Base-by-base conservation (phyloP, 2,888 invertebrate species). In the Aquatica leii region DNA sequence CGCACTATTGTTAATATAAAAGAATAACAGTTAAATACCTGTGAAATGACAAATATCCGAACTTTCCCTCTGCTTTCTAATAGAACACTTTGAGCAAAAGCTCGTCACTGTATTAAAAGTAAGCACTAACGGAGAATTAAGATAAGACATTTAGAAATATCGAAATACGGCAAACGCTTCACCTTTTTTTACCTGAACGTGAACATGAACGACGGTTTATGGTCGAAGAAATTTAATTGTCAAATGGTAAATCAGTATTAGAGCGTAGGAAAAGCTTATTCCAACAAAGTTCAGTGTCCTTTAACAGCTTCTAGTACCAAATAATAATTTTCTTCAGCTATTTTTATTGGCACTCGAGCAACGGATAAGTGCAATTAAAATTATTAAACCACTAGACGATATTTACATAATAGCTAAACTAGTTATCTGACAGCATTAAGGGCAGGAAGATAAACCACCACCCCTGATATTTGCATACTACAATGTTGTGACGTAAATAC, bases 261-360 rank as follows among this genome's bases (percentile, higher is more conserved):
- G 4, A 18, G n/a, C 48, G 46, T 46, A n/a, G 46, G 35, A 49
- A 14, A 49, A 34, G 57, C 48, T 18, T 35, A 40, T 34, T 40
- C 9, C 40, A 31, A 15, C n/a, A n/a, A 40, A 37, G 50, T 61
- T 55, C 55, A 55, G 31, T 61, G 60, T 37, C 54, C 60, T 49
- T 34, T 15, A 46, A 35, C 31, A 20, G 17, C 46, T 48, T 14
- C 15, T 55, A 31, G 14, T 21, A 31, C 14, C 9, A 50, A 46
- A 9, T n/a, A 17, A 24, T 35, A 37, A 18, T 51, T 40, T 51
- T 20, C 20, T 41, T 40, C 41, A 51, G 51, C 46, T 61, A 61
- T 61, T 61, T 61, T 55, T 55, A 61, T 55, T 55, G 15, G 41
- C 61, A 61, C 61, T 61, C 31, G 55, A 55, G 24, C 2, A 24